Base-by-base conservation (phyloP, 2,888 invertebrate species). In the Linnaemya vulpina region DNA sequence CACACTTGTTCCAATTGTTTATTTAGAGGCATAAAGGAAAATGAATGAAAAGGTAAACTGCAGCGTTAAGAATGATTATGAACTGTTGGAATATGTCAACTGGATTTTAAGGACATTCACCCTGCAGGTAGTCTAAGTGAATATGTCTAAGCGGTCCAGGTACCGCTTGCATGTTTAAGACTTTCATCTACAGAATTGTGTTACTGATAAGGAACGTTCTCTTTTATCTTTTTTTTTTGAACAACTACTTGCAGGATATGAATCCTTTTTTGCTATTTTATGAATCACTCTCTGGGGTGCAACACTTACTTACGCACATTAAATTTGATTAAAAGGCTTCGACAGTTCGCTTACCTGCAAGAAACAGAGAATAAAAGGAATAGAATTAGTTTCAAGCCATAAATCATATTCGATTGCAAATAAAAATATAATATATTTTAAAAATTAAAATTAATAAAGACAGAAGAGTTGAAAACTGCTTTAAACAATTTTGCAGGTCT, bases 361-460 rank as follows among this genome's bases (percentile, higher is more conserved):
- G n/a, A 43, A 11, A 43, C 5, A 49, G 4, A 43, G 60, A 58
- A 62, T 30, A 43, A 30, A n/a, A n/a, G n/a, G n/a, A 22, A 55
- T 4, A 62, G 63, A 62, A 55, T 73, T 60, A 80, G 22, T 68
- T 55, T 53, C 13, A 60, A 49, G 22, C 20, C 35, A 60, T 67
- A 51, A 75, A 77, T 63, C 11, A 63, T 63, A 58, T 70, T 63
- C 63, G 8, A 13, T 13, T 20, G 35, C 9, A 15, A 15, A 67
- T 3, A 75, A 63, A 74, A 20, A 38, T 13, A 35, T 17, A 60
- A 49, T 11, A 51, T 10, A 67, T 67, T 58, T 67, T 9, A 51
- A 62, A 67, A 80, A 84, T 76, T 80, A 75, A 84, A 65, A 58
- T 71, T 65, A 55, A 84, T 71, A 43, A 68, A 80, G 53, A 84